Conservation (phyloP, 2,113 vertebrate genomes). For the Tor tambroides region DNA sequence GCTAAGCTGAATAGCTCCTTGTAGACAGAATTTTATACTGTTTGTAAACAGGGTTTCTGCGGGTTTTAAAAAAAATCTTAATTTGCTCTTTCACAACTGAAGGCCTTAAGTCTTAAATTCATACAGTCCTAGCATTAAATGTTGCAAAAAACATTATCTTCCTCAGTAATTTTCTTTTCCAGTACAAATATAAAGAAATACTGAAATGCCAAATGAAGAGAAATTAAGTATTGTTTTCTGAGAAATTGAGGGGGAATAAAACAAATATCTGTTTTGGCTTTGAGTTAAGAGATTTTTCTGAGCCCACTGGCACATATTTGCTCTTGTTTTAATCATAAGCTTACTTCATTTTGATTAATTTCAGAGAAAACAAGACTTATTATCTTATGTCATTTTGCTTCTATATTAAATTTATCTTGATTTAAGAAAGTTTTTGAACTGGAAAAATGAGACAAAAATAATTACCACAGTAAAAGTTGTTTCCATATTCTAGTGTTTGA, state of each 20-base stretch:
- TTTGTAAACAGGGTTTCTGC: not conserved
- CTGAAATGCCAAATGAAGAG: not conserved
- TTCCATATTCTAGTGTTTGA: not conserved
- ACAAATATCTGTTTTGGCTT: not conserved
- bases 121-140: no score
- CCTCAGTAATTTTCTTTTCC: no score
- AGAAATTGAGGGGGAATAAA: not conserved
- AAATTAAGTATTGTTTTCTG: not conserved
- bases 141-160: no score
- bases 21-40: not conserved
- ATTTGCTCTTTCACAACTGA: not conserved
- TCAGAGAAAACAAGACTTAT: not conserved
- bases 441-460: no score
- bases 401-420: no score
- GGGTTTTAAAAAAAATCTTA: not conserved
- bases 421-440: no score
- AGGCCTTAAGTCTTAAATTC: not conserved
- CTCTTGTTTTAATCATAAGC: not conserved
- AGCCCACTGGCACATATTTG: not conserved
- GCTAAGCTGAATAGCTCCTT: constrained; percentile 6
- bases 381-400: not conserved
- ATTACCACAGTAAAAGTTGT: no score
- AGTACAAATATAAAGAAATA: no score
- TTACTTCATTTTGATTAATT: not conserved
- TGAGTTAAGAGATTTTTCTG: not conserved